Base-by-base conservation (phyloP, 1,140 invertebrate genomes). In the Euglossa dilemma region DNA sequence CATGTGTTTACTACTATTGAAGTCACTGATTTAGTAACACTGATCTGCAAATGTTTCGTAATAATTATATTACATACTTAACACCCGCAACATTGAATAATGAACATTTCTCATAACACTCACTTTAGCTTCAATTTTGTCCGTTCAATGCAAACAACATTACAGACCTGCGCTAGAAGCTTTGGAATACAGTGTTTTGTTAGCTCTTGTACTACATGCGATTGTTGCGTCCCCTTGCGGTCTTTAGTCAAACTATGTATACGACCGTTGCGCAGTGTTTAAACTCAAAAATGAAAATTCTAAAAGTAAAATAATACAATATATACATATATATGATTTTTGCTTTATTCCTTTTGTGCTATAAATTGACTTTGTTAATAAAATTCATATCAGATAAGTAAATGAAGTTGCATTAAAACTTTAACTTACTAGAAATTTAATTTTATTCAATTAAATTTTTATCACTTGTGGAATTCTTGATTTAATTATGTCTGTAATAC, bases 281-380 rank as follows among this genome's bases (percentile, higher is more conserved):
- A 36, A 84, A 84, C 71, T 81, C 56, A 54, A 81, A 84, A 74
- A 81, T 84, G 57, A 75, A 54, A 70, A 23, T 63, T 71, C 43
- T 81, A 84, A 84, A 84, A 74, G 45, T 28, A 70, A 47, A 80
- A 61, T 64, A 63, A 45, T 50, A 61, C n/a, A n/a, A n/a, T n/a
- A n/a, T n/a, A n/a, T n/a, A n/a, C 14, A 3, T 7, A 36, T 14
- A 3, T 7, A 36, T n/a, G 25, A 57, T 47, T 45, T 70, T 72
- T 43, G 12, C 36, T 69, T 14, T 57, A 50, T 81, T 81, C 61
- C 63, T 75, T 66, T 81, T 75, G 18, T 11, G 71, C 43, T 9
- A 81, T 64, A 18, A 63, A 57, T 52, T 64, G 14, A 77, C 9
- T 77, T 69, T 69, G 20, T 50, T 47, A 20, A 12, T 6, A 18